Evolutionary conservation across 2,797 vertebrate species (phyloP).

Genomic region (Threskiornis aethiopicus): DNA sequence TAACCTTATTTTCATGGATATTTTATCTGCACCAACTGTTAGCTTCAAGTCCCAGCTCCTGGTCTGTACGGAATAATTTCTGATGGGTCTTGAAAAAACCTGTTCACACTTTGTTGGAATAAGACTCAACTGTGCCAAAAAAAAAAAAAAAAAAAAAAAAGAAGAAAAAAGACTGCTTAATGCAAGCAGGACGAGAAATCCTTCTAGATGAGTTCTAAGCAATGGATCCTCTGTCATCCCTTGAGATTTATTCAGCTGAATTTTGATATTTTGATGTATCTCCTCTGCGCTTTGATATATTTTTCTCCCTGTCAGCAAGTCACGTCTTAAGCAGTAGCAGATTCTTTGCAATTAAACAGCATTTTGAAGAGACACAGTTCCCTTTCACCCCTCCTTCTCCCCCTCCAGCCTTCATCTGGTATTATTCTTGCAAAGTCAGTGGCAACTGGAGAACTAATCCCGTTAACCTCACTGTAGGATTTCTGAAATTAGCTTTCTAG

Average conservation of each 20-base stretch:
- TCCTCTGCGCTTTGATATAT: slow-evolving; percentile 48
- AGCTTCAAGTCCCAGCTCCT: neutral
- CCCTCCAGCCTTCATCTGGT: neutral
- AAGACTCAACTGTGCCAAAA: neutral
- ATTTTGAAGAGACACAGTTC: slow-evolving; percentile 54
- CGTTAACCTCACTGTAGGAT: slow-evolving; percentile 1
- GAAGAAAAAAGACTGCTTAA: neutral
- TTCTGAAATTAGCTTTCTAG: slow-evolving; percentile 62
- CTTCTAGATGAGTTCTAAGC: neutral
- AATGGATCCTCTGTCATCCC: neutral
- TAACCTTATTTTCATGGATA: neutral
- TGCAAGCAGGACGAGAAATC: neutral
- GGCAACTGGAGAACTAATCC: slow-evolving; percentile 36
- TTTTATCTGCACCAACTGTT: neutral
- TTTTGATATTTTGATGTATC: slow-evolving; percentile 41
- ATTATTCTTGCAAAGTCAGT: slow-evolving; percentile 17
- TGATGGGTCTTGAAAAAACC: neutral
- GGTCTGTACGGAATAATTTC: neutral
- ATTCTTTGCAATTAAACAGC: slow-evolving; percentile 57
- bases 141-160: neutral
- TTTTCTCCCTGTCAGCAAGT: slow-evolving; percentile 62
- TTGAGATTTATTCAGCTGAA: slow-evolving; percentile 27
- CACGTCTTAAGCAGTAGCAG: slow-evolving; percentile 42
- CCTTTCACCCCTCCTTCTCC: neutral
- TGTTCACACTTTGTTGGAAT: neutral